phyloP scores from a whole-genome alignment of 2,113 vertebrate genomes.

The Nycticryphes semicollaris region DNA sequence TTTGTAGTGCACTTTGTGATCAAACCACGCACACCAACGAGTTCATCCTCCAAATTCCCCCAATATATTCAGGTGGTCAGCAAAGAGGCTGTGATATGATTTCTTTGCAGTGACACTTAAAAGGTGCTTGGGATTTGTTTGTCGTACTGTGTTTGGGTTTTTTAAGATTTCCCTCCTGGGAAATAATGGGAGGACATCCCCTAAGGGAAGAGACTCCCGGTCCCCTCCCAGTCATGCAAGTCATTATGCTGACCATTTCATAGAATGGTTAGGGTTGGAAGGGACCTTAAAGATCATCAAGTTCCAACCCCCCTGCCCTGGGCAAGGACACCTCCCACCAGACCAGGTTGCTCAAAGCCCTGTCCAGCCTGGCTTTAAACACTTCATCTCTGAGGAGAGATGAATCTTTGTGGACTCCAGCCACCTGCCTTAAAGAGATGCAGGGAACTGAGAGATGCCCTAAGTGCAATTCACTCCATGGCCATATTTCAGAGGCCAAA shows the following conservation, averaged over 20 bases:
- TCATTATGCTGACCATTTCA: not conserved
- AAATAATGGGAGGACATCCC: not conserved
- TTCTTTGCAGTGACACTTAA: not conserved
- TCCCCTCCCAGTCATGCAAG: not conserved
- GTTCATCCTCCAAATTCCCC: not conserved
- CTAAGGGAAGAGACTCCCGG: not conserved
- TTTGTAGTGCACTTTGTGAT: not conserved
- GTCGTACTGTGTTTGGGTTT: not conserved
- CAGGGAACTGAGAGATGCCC: not conserved
- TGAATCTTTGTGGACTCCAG: not conserved
- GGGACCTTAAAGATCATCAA: too few species aligned
- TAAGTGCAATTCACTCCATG: not conserved
- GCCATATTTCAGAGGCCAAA: not conserved
- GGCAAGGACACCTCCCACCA: too few species aligned
- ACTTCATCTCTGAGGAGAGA: not conserved
- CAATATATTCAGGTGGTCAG: not conserved
- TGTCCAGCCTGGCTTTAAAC: too few species aligned
- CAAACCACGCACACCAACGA: not conserved
- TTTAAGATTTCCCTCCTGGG: not conserved
- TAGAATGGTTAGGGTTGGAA: too few species aligned
- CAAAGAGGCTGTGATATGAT: not conserved
- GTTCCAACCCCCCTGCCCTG: too few species aligned
- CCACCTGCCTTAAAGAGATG: not conserved
- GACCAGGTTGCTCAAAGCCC: too few species aligned
- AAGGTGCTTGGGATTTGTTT: not conserved